These are phyloP conservation scores for Metellina segmentata DNA, from an alignment of 2,888 invertebrate genomes.

Conservation along the genomic window DNA sequence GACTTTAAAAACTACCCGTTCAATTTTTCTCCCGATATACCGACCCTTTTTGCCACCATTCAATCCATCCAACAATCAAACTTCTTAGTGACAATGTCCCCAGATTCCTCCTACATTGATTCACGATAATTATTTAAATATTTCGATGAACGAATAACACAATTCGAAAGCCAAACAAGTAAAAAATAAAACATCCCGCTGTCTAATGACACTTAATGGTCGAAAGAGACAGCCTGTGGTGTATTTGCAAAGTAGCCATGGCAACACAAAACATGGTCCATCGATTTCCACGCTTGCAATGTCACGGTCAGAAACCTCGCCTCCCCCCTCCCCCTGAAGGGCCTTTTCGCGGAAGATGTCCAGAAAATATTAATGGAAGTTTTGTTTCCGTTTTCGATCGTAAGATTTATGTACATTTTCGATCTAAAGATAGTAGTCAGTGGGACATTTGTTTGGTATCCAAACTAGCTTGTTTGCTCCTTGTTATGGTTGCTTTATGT, in stretches of 20 bases:
- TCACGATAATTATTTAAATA: background rate
- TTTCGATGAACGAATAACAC: background rate
- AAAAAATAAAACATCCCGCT: background rate
- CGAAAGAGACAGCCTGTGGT: constrained; percentile 15
- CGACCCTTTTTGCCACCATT: too few relatives aligned
- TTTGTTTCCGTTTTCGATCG: too few relatives aligned
- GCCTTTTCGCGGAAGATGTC: background rate
- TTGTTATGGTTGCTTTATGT: too few relatives aligned
- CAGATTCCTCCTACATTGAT: too few relatives aligned
- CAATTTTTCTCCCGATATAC: too few relatives aligned
- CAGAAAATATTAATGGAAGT: background rate
- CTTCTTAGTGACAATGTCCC: too few relatives aligned
- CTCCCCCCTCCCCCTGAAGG: background rate
- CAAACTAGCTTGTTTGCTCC: too few relatives aligned
- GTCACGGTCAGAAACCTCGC: constrained; percentile 56
- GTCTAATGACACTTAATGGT: constrained; percentile 4
- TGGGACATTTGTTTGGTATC: too few relatives aligned
- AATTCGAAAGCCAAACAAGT: background rate
- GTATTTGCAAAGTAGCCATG: constrained; percentile 54
- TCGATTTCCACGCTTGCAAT: constrained; percentile 56
- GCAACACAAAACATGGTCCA: constrained; percentile 59
- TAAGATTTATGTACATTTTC: too few relatives aligned
- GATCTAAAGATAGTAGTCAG: too few relatives aligned
- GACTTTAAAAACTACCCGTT: too few relatives aligned
- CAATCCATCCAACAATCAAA: too few relatives aligned